Percentiles rank a stretch among this genome's conserved stretches.
phyloP scores from a whole-genome alignment of 2,797 vertebrate genomes.

The Bovichtus variegatus region DNA sequence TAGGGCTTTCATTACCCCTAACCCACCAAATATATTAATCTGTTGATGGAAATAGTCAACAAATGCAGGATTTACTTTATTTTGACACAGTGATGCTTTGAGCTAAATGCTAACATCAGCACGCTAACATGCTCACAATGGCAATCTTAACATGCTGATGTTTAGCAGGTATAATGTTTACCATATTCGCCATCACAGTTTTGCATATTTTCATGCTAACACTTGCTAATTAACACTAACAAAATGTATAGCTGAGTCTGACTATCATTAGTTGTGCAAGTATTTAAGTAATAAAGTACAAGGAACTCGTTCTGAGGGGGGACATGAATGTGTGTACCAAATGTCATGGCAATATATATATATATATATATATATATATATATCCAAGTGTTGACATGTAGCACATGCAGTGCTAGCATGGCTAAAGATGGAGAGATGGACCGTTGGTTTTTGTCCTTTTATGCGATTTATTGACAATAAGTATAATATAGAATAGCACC shows the following conservation, averaged over 20 bases:
- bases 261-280: neutral
- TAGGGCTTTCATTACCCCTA: neutral
- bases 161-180: neutral
- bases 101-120: neutral
- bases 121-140: neutral
- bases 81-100: neutral
- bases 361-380: no score
- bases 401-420: no score
- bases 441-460: no score
- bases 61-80: neutral
- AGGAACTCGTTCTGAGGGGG: neutral
- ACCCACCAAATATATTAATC: neutral
- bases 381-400: no score
- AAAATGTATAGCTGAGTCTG: neutral
- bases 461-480: neutral
- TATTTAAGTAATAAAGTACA: neutral
- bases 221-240: neutral
- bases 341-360: neutral
- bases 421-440: neutral
- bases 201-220: neutral
- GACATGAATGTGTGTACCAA: neutral
- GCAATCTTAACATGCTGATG: neutral
- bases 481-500: constrained; percentile 1
- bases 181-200: neutral
- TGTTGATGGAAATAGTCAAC: neutral